A percentile compares a stretch with the other conserved stretches of the same genome.
Conservation (phyloP, 2,888 invertebrate species). For the Aporophyla lueneburgensis region DNA sequence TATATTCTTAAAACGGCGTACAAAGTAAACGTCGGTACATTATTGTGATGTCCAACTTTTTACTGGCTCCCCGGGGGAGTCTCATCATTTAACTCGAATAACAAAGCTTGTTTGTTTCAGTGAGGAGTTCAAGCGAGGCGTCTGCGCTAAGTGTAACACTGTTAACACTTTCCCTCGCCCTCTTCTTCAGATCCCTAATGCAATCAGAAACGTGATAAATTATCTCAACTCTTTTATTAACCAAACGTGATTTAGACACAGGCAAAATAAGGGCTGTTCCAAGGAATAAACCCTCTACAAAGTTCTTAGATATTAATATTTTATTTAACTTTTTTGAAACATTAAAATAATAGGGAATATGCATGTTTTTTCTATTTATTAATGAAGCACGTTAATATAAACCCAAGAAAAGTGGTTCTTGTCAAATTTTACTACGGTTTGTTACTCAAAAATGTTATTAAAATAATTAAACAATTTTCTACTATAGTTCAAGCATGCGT, state of each 20-base stretch:
- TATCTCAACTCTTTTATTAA: slow-evolving; percentile 82
- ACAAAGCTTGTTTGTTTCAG: slow-evolving; percentile 85
- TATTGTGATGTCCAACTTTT: slow-evolving; percentile 65
- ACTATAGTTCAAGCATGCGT: too few relatives aligned
- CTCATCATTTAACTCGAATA: slow-evolving; percentile 68
- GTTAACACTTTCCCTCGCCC: slow-evolving; percentile 84
- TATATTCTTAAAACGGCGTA: slow-evolving; percentile 12
- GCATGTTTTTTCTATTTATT: too few relatives aligned
- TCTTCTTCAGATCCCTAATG: slow-evolving; percentile 80
- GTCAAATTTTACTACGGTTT: too few relatives aligned
- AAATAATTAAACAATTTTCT: too few relatives aligned
- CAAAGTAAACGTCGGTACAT: slow-evolving; percentile 57
- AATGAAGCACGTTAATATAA: too few relatives aligned
- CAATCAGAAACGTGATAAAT: slow-evolving; percentile 89
- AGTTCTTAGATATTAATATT: slow-evolving; percentile 46
- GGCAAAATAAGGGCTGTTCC: slow-evolving; percentile 68
- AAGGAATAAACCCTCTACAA: slow-evolving; percentile 61
- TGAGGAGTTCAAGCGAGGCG: slow-evolving; percentile 83
- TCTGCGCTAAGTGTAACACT: slow-evolving; percentile 82
- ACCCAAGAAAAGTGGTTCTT: too few relatives aligned
- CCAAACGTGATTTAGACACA: slow-evolving; percentile 79
- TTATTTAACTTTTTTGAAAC: slow-evolving; percentile 53
- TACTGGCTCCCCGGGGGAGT: slow-evolving; percentile 52
- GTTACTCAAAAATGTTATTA: too few relatives aligned
- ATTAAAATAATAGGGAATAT: slow-evolving; percentile 5